A percentile compares a stretch with the other conserved stretches of the same genome.
Conservation (phyloP, 2,797 vertebrate genomes). For the Sebastes nivosus region DNA sequence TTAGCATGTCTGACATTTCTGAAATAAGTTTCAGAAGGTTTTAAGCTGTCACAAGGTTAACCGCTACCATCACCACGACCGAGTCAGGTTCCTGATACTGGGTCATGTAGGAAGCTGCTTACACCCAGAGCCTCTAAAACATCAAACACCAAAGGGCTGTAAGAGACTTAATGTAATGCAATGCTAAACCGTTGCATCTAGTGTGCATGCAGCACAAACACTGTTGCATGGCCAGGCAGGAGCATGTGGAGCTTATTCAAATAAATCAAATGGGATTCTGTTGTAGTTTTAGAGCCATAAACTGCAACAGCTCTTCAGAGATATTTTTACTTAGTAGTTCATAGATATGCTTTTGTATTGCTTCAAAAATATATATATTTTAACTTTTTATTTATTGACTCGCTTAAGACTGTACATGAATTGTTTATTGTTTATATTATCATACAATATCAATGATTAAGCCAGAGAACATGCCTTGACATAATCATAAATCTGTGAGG, state of each 20-base stretch:
- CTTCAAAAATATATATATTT: not conserved
- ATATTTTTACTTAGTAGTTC: not conserved
- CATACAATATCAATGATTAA: too few relatives aligned
- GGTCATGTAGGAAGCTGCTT: constrained; percentile 55
- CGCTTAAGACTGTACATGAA: too few relatives aligned
- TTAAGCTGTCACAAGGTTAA: constrained; percentile 34
- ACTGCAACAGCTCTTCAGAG: not conserved
- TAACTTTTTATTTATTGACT: too few relatives aligned
- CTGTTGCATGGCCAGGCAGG: not conserved
- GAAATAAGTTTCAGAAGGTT: constrained; percentile 1
- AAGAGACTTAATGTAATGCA: constrained; percentile 49
- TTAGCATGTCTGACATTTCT: not conserved
- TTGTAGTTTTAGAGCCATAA: not conserved
- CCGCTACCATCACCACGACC: constrained; percentile 6
- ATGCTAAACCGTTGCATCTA: not conserved
- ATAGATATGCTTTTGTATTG: rapidly evolving
- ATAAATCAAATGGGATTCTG: not conserved
- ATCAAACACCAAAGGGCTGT: constrained; percentile 55
- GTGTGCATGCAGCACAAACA: not conserved
- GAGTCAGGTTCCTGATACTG: constrained; percentile 1
- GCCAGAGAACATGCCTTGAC: too few relatives aligned
- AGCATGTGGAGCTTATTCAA: not conserved
- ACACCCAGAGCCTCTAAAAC: constrained; percentile 5
- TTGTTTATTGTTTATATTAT: too few relatives aligned
- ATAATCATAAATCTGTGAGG: too few relatives aligned